Percentiles rank a stretch among this genome's conserved stretches.
Conservation (phyloP, 1,140 invertebrate species). For the Drosophila erecta region DNA sequence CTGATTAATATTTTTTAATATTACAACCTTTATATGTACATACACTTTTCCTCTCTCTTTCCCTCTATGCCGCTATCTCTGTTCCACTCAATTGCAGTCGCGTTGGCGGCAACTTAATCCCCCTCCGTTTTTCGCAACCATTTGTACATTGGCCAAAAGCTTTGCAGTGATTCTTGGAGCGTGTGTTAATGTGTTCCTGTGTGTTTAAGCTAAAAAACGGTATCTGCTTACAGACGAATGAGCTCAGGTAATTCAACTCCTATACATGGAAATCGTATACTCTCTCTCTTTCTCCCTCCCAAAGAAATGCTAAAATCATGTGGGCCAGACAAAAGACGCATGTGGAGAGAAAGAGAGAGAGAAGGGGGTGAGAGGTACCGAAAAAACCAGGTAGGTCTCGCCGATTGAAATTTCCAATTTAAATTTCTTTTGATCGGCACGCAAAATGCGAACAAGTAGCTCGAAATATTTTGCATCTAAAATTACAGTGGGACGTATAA, state of each 20-base stretch:
- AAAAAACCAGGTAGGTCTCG: slow-evolving; percentile 61
- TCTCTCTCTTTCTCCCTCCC: slow-evolving; percentile 15
- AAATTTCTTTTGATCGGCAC: slow-evolving; percentile 58
- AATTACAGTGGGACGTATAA: slow-evolving; percentile 68
- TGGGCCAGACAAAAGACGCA: slow-evolving; percentile 58
- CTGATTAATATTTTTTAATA: no score
- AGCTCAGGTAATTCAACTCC: slow-evolving; percentile 74
- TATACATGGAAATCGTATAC: slow-evolving; percentile 72
- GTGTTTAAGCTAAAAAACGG: slow-evolving; percentile 55
- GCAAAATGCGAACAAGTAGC: slow-evolving; percentile 59
- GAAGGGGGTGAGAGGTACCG: neutral
- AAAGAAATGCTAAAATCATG: slow-evolving; percentile 55
- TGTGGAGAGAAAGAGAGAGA: neutral
- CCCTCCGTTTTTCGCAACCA: slow-evolving; percentile 2
- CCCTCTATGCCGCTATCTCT: slow-evolving; percentile 11
- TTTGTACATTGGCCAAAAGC: slow-evolving; percentile 36
- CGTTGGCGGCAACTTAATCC: slow-evolving; percentile 39
- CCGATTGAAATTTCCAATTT: slow-evolving; percentile 64
- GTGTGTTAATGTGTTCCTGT: slow-evolving; percentile 15
- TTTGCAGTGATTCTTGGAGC: slow-evolving; percentile 41
- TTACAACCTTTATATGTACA: no score
- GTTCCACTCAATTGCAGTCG: slow-evolving; percentile 24
- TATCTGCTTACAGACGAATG: slow-evolving; percentile 76
- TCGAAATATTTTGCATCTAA: slow-evolving; percentile 62
- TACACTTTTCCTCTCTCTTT: neutral